Evolutionary conservation across 2,797 vertebrate species (phyloP).

Genomic region (Mus minutoides): DNA sequence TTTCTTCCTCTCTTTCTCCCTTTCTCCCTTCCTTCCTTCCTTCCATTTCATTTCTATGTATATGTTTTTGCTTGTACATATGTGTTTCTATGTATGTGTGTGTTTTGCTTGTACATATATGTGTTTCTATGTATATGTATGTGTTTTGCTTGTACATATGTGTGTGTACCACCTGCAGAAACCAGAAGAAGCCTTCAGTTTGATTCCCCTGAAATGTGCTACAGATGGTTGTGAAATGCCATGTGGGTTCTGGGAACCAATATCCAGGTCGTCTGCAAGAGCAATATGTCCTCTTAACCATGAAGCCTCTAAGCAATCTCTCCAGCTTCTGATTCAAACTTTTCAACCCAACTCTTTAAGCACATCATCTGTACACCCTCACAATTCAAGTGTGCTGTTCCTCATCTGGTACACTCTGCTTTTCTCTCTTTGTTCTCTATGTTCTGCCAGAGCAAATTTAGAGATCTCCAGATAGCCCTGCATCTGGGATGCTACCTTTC

Average conservation of each 20-base stretch:
- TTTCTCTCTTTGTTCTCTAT: neutral
- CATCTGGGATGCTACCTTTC: neutral
- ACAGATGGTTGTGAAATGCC: neutral
- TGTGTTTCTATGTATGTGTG: neutral
- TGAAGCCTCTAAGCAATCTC: neutral
- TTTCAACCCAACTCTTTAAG: neutral
- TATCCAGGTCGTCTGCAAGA: neutral
- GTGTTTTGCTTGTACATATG: neutral
- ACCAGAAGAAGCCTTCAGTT: neutral
- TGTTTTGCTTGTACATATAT: neutral
- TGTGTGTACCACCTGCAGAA: neutral
- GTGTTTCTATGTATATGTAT: neutral
- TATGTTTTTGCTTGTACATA: neutral
- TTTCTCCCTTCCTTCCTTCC: no score
- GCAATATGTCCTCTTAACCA: neutral
- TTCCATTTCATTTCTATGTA: neutral
- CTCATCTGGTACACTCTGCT: neutral
- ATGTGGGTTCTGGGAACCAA: neutral
- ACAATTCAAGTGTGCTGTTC: neutral
- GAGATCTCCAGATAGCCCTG: neutral
- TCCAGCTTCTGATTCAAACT: neutral
- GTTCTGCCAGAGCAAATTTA: neutral
- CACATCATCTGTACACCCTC: neutral
- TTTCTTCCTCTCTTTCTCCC: rapidly evolving
- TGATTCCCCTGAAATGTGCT: neutral